These are phyloP conservation scores for Capitella teleta DNA, from an alignment of 1,140 invertebrate genomes.

Conservation along the genomic window DNA sequence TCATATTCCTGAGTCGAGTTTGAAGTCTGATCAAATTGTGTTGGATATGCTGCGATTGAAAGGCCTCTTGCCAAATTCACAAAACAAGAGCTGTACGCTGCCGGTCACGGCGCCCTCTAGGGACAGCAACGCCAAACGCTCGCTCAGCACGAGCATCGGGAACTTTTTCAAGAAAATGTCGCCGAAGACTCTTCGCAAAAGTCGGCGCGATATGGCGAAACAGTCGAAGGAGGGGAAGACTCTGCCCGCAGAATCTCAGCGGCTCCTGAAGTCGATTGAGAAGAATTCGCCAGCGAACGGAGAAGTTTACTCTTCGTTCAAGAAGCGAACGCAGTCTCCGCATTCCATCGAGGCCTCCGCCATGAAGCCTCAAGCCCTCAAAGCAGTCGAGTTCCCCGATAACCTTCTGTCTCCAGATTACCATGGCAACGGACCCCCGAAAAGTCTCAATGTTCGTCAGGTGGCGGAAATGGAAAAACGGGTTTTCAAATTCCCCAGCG, in stretches of 20 bases:
- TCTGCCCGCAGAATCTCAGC: neutral
- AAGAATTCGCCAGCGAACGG: neutral
- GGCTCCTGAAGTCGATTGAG: slow-evolving; percentile 9
- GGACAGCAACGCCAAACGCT: neutral
- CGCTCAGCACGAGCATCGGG: neutral
- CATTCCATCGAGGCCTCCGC: neutral
- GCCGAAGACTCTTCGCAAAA: slow-evolving; percentile 1
- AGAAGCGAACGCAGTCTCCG: neutral
- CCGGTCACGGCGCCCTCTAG: neutral
- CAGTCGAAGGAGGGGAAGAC: neutral
- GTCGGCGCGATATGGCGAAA: neutral
- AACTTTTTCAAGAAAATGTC: neutral
- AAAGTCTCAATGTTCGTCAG: neutral
- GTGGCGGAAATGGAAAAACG: slow-evolving; percentile 1
- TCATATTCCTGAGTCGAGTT: too few relatives aligned
- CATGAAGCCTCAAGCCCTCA: neutral
- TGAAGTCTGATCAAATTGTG: too few relatives aligned
- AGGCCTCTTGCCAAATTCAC: neutral
- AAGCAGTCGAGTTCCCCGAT: neutral
- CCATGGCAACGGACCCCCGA: slow-evolving; percentile 1
- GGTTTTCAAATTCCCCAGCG: slow-evolving; percentile 2
- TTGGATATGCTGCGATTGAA: neutral
- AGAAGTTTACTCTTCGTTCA: slow-evolving; percentile 3
- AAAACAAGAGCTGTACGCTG: neutral
- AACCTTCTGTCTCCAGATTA: neutral